Evolutionary conservation across 2,113 vertebrate genomes (phyloP), one percentile per base, ranked within the genome.

Genomic region (Tapirus terrestris): DNA sequence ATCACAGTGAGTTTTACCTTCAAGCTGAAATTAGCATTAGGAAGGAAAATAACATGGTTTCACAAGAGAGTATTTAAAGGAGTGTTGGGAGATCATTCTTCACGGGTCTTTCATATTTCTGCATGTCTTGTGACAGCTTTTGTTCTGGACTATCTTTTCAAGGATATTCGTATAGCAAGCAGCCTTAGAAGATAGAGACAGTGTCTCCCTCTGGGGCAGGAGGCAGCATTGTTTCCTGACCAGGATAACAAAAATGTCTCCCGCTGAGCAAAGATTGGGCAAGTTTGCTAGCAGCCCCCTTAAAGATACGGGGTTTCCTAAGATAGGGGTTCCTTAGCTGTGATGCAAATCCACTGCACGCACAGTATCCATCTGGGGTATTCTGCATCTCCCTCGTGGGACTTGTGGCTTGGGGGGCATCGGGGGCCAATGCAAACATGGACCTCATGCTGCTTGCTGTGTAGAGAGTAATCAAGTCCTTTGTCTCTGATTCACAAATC

Each of bases 1-100:
- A 80, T 84, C 77, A 76, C 58, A 33, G 16, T 51, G 58, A 95
- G 45, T 76, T 90, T 90, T 75, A 87, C 23, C 79, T 93, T 73
- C 61, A 82, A 87, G 67, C 39, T 67, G 67, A 75, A 89, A 85
- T 75, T 36, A 75, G 27, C 29, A 61, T 36, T 43, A 83, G 73
- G 39, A 89, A 51, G 21, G 25, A 96, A 94, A 92, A 17, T 75
- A 61, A 68, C 11, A 36, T 20, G 63, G 43, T 72, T 94, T n/a
- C 51, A 45, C 36, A n/a, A 86, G 43, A 75, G 25, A 81, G 18
- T 70, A 8, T 65, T 23, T 16, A 58, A 82, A 96, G n/a, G 51
- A 86, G 8, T 56, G 9, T 36, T 75, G n/a, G 33, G 51, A 87
- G 67, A 53, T 43, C 72, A 39, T 83, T 83, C 67, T 70, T 33